These are phyloP conservation scores for Antheraea assamensis DNA, from an alignment of 2,888 invertebrate genomes.

Conservation along the genomic window DNA sequence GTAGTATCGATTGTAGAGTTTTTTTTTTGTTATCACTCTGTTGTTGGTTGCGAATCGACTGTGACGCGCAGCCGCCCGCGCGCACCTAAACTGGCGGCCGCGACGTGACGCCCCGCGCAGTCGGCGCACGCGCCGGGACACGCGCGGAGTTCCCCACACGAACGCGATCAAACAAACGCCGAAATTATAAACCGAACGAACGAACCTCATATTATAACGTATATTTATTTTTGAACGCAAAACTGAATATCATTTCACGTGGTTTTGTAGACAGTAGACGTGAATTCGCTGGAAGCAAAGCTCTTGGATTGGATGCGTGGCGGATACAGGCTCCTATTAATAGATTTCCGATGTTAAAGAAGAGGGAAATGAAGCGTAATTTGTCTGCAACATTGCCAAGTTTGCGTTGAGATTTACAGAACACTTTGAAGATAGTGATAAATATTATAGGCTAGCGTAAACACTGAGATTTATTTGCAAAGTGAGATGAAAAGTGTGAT, in stretches of 20 bases:
- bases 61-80: conserved; percentile 65
- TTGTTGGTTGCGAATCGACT: conserved; percentile 52
- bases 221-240: conserved; percentile 46
- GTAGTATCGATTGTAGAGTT: conserved; percentile 57
- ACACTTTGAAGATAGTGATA: conserved; percentile 58
- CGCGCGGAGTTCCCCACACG: conserved; percentile 60
- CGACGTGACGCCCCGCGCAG: conserved; percentile 41
- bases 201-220: conserved; percentile 56
- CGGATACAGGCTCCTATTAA: conserved; percentile 65
- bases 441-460: conserved; percentile 61
- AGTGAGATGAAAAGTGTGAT: conserved; percentile 58
- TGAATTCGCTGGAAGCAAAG: conserved; percentile 39
- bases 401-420: conserved; percentile 68
- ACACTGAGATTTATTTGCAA: conserved; percentile 53
- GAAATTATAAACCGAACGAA: conserved; percentile 66
- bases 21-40: conserved; percentile 75
- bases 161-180: conserved; percentile 55
- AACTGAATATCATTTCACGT: conserved; percentile 27
- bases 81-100: conserved; percentile 54
- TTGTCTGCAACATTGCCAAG: conserved; percentile 67
- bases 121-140: conserved; percentile 62
- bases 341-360: conserved; percentile 56
- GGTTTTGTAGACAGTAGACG: neutral
- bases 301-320: conserved; percentile 42
- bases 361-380: conserved; percentile 67